Evolutionary conservation across 1,140 invertebrate genomes (phyloP).

Genomic region (Papilio polyxenes): DNA sequence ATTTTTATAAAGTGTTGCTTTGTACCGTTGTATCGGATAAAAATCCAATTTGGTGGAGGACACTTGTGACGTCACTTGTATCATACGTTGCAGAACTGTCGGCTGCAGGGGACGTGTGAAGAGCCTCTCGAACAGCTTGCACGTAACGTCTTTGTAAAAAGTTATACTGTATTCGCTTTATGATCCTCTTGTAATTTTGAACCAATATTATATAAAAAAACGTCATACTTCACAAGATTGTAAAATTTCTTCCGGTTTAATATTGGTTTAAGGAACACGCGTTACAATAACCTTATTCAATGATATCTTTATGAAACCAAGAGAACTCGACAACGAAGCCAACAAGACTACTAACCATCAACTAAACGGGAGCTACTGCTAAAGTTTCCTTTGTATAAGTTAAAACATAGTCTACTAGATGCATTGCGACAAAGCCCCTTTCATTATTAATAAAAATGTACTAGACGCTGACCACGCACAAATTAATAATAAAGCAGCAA

Average conservation of each 20-base stretch:
- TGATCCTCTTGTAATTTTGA: background rate
- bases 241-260: too few relatives aligned
- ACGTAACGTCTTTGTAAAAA: constrained; percentile 15
- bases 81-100: constrained; percentile 47
- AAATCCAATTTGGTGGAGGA: constrained; percentile 65
- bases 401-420: background rate
- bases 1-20: constrained; percentile 5
- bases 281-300: too few relatives aligned
- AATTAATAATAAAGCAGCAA: constrained; percentile 6
- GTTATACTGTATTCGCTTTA: constrained; percentile 14
- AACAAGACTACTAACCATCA: background rate
- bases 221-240: too few relatives aligned
- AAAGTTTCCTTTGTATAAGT: background rate
- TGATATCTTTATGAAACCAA: too few relatives aligned
- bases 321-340: background rate
- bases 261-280: too few relatives aligned
- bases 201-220: background rate
- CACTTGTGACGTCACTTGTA: constrained; percentile 53
- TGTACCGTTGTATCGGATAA: constrained; percentile 52
- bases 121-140: background rate
- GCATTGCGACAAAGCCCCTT: too few relatives aligned
- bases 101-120: constrained; percentile 20
- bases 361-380: background rate
- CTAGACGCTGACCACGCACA: background rate
- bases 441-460: background rate